Conservation (phyloP, 1,140 invertebrate genomes). For the Dreissena polymorpha region DNA sequence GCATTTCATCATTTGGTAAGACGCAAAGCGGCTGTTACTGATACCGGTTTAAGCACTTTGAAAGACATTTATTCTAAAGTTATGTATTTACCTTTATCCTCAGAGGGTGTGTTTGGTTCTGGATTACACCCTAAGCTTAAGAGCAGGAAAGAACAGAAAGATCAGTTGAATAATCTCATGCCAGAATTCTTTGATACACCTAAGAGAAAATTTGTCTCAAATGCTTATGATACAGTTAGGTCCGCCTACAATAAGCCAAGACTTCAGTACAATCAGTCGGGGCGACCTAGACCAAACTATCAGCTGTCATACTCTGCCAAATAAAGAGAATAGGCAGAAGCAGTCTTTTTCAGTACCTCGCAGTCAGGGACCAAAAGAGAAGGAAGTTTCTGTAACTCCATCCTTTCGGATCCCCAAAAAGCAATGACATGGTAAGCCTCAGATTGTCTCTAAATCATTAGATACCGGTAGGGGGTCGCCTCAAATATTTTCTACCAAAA, state of each 20-base stretch:
- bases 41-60: too few relatives aligned
- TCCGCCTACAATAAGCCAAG: too few relatives aligned
- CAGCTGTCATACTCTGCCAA: constrained; percentile 8
- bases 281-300: too few relatives aligned
- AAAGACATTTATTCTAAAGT: too few relatives aligned
- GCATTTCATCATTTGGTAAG: too few relatives aligned
- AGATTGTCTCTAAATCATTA: constrained; percentile 9
- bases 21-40: too few relatives aligned
- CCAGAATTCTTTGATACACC: constrained; percentile 43
- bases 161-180: constrained; percentile 36
- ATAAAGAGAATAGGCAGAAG: constrained; percentile 34
- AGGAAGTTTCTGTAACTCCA: constrained; percentile 33
- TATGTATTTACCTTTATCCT: too few relatives aligned
- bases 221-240: too few relatives aligned
- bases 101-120: too few relatives aligned
- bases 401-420: constrained; percentile 27
- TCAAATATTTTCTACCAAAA: constrained; percentile 59
- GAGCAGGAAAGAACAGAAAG: constrained; percentile 47
- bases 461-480: constrained; percentile 46
- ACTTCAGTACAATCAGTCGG: too few relatives aligned
- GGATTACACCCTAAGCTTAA: constrained; percentile 47
- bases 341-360: too few relatives aligned
- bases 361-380: too few relatives aligned
- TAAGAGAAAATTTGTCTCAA: constrained; percentile 13
- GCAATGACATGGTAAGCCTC: constrained; percentile 36